Evolutionary conservation across 2,888 invertebrate genomes (phyloP).

Genomic region (Eristalis pertinax): DNA sequence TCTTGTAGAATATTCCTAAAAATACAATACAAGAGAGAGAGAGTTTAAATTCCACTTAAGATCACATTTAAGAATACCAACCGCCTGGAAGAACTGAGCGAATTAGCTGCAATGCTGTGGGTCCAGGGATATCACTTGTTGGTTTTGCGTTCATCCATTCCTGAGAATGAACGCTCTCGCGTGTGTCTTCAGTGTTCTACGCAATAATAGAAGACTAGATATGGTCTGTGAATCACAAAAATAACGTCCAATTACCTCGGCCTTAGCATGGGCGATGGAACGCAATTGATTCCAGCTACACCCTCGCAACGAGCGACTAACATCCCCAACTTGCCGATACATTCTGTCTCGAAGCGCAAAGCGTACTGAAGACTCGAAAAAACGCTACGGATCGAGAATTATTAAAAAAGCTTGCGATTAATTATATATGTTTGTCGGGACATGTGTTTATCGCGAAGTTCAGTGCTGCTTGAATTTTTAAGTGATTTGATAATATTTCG

Average conservation of each 20-base stretch:
- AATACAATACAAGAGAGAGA: not conserved
- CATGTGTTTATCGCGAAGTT: too few relatives aligned
- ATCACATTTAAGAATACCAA: conserved; percentile 47
- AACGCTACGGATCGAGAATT: too few relatives aligned
- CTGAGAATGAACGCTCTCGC: not conserved
- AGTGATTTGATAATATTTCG: too few relatives aligned
- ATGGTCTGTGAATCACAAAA: not conserved
- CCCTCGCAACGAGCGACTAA: not conserved
- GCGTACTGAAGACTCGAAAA: not conserved
- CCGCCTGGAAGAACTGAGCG: conserved; percentile 76
- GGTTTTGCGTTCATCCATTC: conserved; percentile 74
- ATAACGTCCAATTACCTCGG: not conserved
- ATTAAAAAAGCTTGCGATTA: too few relatives aligned
- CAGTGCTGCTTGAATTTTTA: too few relatives aligned
- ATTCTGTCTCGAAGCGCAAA: not conserved
- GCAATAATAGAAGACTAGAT: not conserved
- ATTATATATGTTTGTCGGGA: too few relatives aligned
- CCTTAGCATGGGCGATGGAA: not conserved
- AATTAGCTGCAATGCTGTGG: conserved; percentile 74
- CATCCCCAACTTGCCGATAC: not conserved
- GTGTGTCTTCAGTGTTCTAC: not conserved
- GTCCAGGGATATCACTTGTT: conserved; percentile 76
- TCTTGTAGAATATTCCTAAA: conserved; percentile 69
- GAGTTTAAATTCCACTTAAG: conserved; percentile 25
- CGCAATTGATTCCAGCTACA: not conserved